phyloP scores from a whole-genome alignment of 1,140 invertebrate genomes.

The Cotesia typhae region DNA sequence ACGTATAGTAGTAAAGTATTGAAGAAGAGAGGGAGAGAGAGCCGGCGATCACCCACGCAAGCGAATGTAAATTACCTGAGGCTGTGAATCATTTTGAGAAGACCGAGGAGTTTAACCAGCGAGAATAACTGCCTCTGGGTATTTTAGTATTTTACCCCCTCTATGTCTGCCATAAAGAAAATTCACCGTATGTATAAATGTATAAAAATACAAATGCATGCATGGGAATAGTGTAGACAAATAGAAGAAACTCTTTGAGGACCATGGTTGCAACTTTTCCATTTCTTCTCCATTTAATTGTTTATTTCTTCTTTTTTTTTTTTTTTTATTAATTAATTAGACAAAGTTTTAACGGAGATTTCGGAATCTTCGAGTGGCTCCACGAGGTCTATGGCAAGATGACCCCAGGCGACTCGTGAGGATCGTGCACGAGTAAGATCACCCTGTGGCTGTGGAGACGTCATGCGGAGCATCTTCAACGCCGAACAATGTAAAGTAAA shows the following conservation, averaged over 20 bases:
- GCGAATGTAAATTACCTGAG: conserved; percentile 64
- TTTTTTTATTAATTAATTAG: background rate
- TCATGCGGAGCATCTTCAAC: conserved; percentile 22
- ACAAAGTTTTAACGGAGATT: background rate
- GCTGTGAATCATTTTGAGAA: conserved; percentile 65
- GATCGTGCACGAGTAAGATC: conserved; percentile 53
- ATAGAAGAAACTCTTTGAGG: background rate
- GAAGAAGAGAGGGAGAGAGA: conserved; percentile 45
- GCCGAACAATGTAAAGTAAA: conserved; percentile 18
- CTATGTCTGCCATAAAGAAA: conserved; percentile 38
- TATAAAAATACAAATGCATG: conserved; percentile 14
- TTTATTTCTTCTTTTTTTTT: conserved; percentile 1
- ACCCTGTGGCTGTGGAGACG: conserved; percentile 45
- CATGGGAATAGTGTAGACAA: conserved; percentile 10
- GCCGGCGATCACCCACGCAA: conserved; percentile 64
- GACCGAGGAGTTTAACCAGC: conserved; percentile 43
- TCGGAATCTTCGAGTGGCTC: conserved; percentile 11
- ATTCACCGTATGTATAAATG: conserved; percentile 3
- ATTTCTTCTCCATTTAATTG: background rate
- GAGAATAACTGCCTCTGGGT: conserved; percentile 43
- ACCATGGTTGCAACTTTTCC: background rate
- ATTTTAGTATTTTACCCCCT: conserved; percentile 46
- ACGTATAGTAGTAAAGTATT: conserved; percentile 31
- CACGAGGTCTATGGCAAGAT: conserved; percentile 44
- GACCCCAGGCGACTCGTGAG: conserved; percentile 52